Base-by-base conservation (phyloP, 2,797 vertebrate genomes). In the Margarornis squamiger region DNA sequence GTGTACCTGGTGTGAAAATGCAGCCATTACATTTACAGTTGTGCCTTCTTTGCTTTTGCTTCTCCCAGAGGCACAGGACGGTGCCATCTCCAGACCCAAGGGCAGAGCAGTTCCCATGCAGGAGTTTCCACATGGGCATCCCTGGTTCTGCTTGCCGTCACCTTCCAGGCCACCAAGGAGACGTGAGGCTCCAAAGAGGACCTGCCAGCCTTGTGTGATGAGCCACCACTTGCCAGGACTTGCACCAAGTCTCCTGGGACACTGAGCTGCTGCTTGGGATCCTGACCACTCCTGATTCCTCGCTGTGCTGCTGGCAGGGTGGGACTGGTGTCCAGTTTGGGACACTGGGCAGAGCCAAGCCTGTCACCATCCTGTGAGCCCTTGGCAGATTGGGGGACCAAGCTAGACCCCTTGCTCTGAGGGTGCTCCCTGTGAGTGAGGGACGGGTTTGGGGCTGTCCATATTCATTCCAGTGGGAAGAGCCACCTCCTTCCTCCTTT, bases 201-300 rank as follows among this genome's bases (percentile, higher is more conserved):
- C 61, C 61, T 77, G 49, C 55, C 43, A 52, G 48, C 55, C 27
- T 78, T 0, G 0, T 5, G 10, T 0, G 0, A 43, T 26, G 45
- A 75, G 12, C 39, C 0, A 0, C 43, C 6, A 10, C 38, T 49
- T 67, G 32, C 45, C 39, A 43, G 76, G 26, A 39, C 30, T 92
- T 0, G 0, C 24, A 26, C 16, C 1, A 3, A 26, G 17, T 61
- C 79, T 59, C 54, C 61, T 0, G 0, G 29, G 52, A 52, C 51
- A 10, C 70, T 36, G 62, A 85, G n/a, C 26, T 38, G n/a, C 77
- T 65, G 29, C 78, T 79, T 0, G 0, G n/a, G 32, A 43, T 34
- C 41, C 84, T 52, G 55, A 58, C 68, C 0, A 0, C 72, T 83
- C 72, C 68, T 1, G 8, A 10, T 65, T 61, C 51, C 55, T 88